A percentile compares a stretch with the other conserved stretches of the same genome.
Evolutionary conservation across 2,888 invertebrate genomes (phyloP).

Genomic region (Aelia acuminata): DNA sequence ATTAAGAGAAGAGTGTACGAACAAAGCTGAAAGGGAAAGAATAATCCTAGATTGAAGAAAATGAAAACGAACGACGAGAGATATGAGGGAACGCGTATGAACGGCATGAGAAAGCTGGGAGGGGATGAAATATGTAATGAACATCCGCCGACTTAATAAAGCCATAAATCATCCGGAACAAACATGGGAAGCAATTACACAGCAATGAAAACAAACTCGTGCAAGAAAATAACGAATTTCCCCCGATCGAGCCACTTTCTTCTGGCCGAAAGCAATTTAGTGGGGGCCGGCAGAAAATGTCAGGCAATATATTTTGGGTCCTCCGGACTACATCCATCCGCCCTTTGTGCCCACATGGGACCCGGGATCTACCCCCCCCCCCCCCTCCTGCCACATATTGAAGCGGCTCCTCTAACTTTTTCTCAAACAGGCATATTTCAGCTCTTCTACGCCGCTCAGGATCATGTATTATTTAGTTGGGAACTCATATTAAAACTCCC

Average conservation of each 20-base stretch:
- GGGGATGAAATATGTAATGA: constrained; percentile 1
- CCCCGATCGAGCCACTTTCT: not conserved
- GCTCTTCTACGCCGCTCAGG: constrained; percentile 5
- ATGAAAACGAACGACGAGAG: constrained; percentile 10
- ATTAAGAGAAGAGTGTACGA: too few species aligned
- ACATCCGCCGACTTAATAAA: constrained; percentile 30
- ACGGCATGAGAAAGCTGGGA: too few species aligned
- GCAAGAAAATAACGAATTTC: constrained; percentile 31
- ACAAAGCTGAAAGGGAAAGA: not conserved
- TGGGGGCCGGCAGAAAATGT: constrained; percentile 19
- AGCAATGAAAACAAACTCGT: constrained; percentile 40
- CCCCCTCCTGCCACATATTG: constrained; percentile 46
- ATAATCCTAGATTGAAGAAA: not conserved
- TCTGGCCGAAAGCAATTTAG: constrained; percentile 12
- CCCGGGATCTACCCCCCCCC: constrained; percentile 2
- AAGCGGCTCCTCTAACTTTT: constrained; percentile 39
- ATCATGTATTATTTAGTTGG: constrained; percentile 45
- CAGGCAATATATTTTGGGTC: constrained; percentile 36
- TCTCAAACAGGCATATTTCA: constrained; percentile 46
- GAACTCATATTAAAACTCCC: constrained; percentile 50
- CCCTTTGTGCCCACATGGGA: constrained; percentile 50
- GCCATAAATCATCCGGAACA: not conserved
- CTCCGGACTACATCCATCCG: constrained; percentile 48
- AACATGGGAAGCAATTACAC: constrained; percentile 43
- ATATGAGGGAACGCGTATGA: constrained; percentile 5